Evolutionary conservation across 2,113 vertebrate genomes (phyloP), one percentile per base, ranked within the genome.

Genomic region (Pycnonotus jocosus): DNA sequence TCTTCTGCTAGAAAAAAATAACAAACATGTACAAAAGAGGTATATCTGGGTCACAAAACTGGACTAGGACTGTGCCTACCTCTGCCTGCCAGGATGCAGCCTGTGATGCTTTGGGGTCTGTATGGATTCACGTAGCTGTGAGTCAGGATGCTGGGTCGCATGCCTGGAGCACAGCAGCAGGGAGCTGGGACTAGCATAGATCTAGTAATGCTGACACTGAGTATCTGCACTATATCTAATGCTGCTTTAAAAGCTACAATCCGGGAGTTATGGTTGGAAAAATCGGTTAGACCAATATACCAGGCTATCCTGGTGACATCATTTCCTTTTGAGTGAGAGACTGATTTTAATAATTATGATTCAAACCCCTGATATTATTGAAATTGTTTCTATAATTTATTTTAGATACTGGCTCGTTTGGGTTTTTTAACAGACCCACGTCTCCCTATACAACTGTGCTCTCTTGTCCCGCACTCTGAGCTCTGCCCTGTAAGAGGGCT

Each of bases 381-480:
- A 68, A 81, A 64, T 44, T 27, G 10, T 81, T 80, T 65, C 19
- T 22, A 11, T 20, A 31, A 6, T 72, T 35, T 71, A 12, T 73
- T 80, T 48, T 21, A 47, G 23, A 24, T 17, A 23, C 19, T 7
- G 47, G 4, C 12, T 38, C 4, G 3, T 38, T 45, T 70, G n/a
- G 11, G 11, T 0, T 45, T 35, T 38, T 48, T 25, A 22, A 10
- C 37, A 28, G 48, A 8, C 3, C 15, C 19, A 0, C 6, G 7
- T 68, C 16, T 68, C 11, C 23, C 27, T 3, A 0, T 10, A 3
- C 0, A 2, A 9, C 10, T 11, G 9, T 10, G 5, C 4, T 27
- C 20, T 53, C 50, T 44, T 33, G 30, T 66, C 31, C 47, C 9
- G 8, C 30, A 0, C 44, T 54, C n/a, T 7, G 10, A 50, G 30